Conservation (phyloP, 2,888 invertebrate genomes). For the Sphaeridia pumilis region DNA sequence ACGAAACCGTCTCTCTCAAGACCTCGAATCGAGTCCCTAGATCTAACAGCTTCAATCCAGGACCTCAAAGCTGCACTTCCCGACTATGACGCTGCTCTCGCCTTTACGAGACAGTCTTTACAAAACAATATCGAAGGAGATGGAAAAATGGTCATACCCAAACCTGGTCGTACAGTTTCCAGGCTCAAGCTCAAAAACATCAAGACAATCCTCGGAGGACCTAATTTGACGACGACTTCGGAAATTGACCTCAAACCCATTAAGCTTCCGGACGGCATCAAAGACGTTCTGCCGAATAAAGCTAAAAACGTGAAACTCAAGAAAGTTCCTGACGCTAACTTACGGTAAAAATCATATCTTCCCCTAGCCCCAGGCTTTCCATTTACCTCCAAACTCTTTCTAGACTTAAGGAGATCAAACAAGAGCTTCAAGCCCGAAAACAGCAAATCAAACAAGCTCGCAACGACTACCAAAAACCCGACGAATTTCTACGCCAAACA, state of each 20-base stretch:
- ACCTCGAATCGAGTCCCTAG: too few species aligned
- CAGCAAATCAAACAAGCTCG: not conserved
- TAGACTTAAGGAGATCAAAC: not conserved
- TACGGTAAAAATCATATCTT: too few species aligned
- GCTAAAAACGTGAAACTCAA: too few species aligned
- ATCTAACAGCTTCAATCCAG: not conserved
- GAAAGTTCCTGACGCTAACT: too few species aligned
- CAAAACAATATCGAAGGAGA: not conserved
- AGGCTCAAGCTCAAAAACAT: constrained; percentile 10
- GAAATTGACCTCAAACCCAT: not conserved
- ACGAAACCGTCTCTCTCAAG: too few species aligned
- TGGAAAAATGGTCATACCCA: not conserved
- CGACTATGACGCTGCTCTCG: constrained; percentile 1
- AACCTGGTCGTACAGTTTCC: constrained; percentile 3
- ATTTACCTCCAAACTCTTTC: too few species aligned
- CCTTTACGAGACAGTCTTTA: not conserved
- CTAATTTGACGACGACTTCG: not conserved
- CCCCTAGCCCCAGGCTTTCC: too few species aligned
- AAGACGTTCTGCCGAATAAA: too few species aligned
- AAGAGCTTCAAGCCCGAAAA: not conserved
- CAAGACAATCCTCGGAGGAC: not conserved
- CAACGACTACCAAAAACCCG: not conserved
- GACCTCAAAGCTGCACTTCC: constrained; percentile 7
- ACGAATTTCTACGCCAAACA: not conserved
- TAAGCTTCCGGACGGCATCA: too few species aligned